Evolutionary conservation across 2,113 vertebrate species (phyloP), one percentile per base, ranked within the genome.

Genomic region (Etia nguti): DNA sequence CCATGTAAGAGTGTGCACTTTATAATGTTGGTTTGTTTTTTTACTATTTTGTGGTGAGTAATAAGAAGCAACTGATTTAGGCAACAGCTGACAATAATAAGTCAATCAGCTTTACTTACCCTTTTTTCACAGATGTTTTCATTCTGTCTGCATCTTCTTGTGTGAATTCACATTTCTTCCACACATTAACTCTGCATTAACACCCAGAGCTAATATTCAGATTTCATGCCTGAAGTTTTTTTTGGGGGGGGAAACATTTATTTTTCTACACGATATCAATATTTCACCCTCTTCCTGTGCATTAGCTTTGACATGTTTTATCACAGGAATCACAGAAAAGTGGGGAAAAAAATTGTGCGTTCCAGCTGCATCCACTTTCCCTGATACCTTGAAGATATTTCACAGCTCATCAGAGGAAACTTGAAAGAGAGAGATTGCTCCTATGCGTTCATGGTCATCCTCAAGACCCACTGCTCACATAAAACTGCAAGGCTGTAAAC

Each of bases 401-500:
- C 55, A 31, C 65, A 84, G 36, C 83, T 90, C 87, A 77, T 84
- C 84, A 79, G 54, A 62, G 75, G 38, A 55, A 86, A 86, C 79
- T 80, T 85, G 59, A 80, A 73, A 38, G 62, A 87, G 46, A 87
- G 12, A 55, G 54, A 68, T 29, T 13, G 52, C 54, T 80, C 34
- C 41, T n/a, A 12, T 88, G 70, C 52, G 77, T 92, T 84, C 73
- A 55, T 86, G 89, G 86, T 57, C 18, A 81, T 84, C 84, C 80
- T 80, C 56, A 36, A 65, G 91, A 91, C 65, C 55, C 55, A 82
- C 57, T 48, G 54, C 57, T 83, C 80, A 10, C 81, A 88, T 85
- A 85, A 89, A 80, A 57, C 84, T 81, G 48, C 84, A 85, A 90
- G 85, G 82, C 88, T 89, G 81, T 54, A 89, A 60, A 70, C 85